Base-by-base conservation (phyloP, 2,888 invertebrate species). In the Lypha dubia region DNA sequence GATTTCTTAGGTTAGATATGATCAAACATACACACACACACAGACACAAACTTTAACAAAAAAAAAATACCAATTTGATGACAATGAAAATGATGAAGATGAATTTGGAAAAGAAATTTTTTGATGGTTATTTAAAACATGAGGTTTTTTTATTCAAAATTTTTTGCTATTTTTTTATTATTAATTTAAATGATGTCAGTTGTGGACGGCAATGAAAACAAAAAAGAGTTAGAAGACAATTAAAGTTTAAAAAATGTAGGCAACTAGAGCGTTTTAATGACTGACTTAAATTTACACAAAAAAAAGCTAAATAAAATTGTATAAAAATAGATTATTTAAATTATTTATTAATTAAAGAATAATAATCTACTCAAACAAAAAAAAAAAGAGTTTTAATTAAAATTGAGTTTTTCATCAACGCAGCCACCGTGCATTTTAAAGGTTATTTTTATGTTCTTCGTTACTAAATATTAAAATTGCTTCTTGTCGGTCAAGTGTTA, bases 371-470 rank as follows among this genome's bases (percentile, higher is more conserved):
- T 68, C 79, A 84, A 86, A 80, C 46, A 74, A 58, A 83, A n/a
- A n/a, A n/a, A n/a, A n/a, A n/a, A n/a, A n/a, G n/a, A 68, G 49
- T 79, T 60, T 46, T 44, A 49, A 22, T 46, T 74, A 35, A 76
- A 51, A 41, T 3, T 6, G 28, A 35, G 22, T 13, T 65, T 70
- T 76, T 84, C 24, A 80, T 79, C 51, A 80, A 84, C 46, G 89
- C 90, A 91, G 91, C 90, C 91, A 91, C 91, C 90, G 90, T 90
- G 91, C 91, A 90, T 79, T 68, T 17, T 11, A 51, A 17, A 46
- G 53, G 67, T 58, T 63, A 41, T 41, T 56, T 32, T 15, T 38
- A 38, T 11, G 13, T 35, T 56, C 38, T 9, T 5, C 20, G 22
- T 35, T 51, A 44, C 56, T 28, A 68, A 51, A 41, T 24, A 53